A percentile compares a stretch with the other conserved stretches of the same genome.
Conservation (phyloP, 2,797 vertebrate species). For the Falco concolor region DNA sequence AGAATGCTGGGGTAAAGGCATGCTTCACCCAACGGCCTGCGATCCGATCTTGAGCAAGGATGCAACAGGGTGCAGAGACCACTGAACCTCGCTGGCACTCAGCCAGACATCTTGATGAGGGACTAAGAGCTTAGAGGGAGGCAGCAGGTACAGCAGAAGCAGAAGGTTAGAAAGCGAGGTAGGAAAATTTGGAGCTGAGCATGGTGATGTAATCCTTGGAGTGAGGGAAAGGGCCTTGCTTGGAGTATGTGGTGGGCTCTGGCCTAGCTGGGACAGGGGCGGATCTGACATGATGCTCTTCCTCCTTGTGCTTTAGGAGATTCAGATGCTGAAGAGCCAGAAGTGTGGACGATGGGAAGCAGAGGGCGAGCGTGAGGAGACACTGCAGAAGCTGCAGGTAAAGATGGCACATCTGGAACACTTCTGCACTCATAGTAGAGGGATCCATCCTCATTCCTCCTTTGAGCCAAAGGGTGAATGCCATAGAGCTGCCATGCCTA, state of each 20-base stretch:
- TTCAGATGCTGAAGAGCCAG: constrained; percentile 85
- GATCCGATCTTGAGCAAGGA: neutral
- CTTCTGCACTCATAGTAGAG: neutral
- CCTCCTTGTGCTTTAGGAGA: constrained; percentile 78
- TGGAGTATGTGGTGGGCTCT: neutral
- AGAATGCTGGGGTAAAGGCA: neutral
- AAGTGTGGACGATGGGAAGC: constrained; percentile 76
- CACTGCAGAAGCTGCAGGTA: constrained; percentile 87
- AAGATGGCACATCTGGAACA: neutral
- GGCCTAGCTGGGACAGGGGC: neutral
- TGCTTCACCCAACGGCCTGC: neutral
- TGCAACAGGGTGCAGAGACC: neutral
- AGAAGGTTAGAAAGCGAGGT: neutral
- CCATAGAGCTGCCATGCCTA: neutral
- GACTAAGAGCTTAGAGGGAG: too few relatives aligned
- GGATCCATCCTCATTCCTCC: neutral
- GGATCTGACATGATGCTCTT: neutral
- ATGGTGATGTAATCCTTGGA: neutral
- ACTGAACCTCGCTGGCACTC: neutral
- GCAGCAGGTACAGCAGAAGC: neutral
- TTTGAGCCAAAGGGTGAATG: neutral
- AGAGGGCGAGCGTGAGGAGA: constrained; percentile 80
- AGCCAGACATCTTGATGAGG: neutral
- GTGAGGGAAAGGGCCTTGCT: neutral
- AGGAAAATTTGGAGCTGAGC: neutral